Evolutionary conservation across 2,113 vertebrate species (phyloP).

Genomic region (Rhynchomys soricoides): DNA sequence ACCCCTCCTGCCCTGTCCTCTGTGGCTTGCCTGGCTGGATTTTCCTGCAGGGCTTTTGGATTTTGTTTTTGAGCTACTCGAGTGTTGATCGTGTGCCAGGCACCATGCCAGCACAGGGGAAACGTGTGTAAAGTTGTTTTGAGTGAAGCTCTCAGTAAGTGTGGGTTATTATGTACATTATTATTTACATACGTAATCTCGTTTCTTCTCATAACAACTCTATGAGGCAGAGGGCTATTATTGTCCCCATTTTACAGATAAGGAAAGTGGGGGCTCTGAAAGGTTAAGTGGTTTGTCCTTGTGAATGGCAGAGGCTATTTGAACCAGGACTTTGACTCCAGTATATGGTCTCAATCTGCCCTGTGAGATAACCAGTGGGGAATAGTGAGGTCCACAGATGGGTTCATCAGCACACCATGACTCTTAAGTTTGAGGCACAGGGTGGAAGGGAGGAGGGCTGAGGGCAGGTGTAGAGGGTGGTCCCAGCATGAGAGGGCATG

Average conservation of each 20-base stretch:
- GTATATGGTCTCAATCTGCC: background rate
- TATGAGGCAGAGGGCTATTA: constrained; percentile 55
- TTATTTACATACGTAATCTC: constrained; percentile 57
- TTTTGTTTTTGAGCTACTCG: constrained; percentile 61
- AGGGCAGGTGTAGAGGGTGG: background rate
- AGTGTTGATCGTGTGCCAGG: constrained; percentile 67
- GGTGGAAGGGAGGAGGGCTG: background rate
- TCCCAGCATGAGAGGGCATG: background rate
- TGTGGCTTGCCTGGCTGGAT: constrained; percentile 47
- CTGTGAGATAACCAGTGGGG: no score
- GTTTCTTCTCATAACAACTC: constrained; percentile 48
- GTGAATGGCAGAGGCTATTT: background rate
- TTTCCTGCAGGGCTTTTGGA: constrained; percentile 72
- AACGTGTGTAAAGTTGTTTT: constrained; percentile 39
- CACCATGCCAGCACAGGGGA: background rate
- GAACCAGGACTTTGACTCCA: background rate
- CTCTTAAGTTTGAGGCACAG: background rate
- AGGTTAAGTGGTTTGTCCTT: background rate
- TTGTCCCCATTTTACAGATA: constrained; percentile 65
- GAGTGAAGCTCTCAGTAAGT: constrained; percentile 39
- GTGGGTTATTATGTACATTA: constrained; percentile 61
- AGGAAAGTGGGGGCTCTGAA: constrained; percentile 54
- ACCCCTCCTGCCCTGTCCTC: background rate
- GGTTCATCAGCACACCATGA: background rate
- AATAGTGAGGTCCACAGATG: background rate